phyloP scores from a whole-genome alignment of 2,888 invertebrate genomes.

The Alentia gelatinosa region DNA sequence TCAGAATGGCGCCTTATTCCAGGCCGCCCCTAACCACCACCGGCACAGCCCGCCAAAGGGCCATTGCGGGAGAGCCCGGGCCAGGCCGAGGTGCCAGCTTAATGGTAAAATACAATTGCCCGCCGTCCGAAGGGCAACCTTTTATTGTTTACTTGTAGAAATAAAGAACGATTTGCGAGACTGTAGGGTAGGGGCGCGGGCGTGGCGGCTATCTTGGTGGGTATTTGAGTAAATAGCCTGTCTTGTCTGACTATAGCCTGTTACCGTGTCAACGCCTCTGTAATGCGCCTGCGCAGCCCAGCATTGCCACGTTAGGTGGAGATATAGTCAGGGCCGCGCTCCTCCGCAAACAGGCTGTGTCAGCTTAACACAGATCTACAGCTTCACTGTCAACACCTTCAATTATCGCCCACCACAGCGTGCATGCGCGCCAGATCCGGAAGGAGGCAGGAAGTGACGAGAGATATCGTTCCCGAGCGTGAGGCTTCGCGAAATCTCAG shows the following conservation, averaged over 20 bases:
- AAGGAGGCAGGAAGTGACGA: background rate
- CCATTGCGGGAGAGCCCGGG: background rate
- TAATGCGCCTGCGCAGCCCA: background rate
- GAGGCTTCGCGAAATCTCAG: slow-evolving; percentile 19
- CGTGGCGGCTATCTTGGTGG: background rate
- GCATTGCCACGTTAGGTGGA: slow-evolving; percentile 37
- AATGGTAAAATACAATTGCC: slow-evolving; percentile 37
- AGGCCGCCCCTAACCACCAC: background rate
- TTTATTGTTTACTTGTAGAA: slow-evolving; percentile 19
- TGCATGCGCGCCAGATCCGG: background rate
- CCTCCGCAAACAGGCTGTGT: background rate
- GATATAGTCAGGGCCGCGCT: background rate
- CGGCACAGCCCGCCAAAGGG: background rate
- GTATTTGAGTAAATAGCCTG: background rate
- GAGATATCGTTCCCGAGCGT: slow-evolving; percentile 17
- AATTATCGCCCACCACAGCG: background rate
- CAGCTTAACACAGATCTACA: slow-evolving; percentile 8
- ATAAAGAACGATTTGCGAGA: slow-evolving; percentile 29
- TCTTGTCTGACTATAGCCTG: background rate
- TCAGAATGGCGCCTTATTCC: slow-evolving; percentile 23
- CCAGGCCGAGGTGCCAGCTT: background rate
- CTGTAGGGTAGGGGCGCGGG: background rate
- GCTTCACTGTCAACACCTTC: slow-evolving; percentile 24
- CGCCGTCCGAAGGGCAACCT: background rate
- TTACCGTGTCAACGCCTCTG: slow-evolving; percentile 9